Evolutionary conservation across 2,113 vertebrate species (phyloP).

Genomic region (Cyanoramphus novaezelandiae): DNA sequence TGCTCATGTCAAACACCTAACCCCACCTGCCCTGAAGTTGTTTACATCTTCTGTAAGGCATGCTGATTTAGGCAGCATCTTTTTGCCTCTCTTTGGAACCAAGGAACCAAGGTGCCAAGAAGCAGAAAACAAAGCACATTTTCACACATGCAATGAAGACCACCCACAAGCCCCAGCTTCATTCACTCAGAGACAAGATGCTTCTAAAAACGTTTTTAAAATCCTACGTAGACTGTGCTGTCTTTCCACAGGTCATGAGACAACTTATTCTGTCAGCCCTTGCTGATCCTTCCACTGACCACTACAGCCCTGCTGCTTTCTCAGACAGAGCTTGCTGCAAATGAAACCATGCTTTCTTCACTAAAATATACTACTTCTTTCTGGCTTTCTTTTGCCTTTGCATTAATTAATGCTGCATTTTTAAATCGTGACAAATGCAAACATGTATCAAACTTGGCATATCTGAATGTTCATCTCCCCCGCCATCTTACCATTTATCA

Average conservation of each 20-base stretch:
- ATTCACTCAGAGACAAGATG: neutral
- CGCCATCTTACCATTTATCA: conserved; percentile 11
- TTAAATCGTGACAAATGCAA: neutral
- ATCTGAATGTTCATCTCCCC: neutral
- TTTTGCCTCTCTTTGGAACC: neutral
- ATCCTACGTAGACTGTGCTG: neutral
- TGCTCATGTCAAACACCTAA: rapidly evolving
- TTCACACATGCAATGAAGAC: rapidly evolving
- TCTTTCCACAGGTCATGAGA: neutral
- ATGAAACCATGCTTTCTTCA: neutral
- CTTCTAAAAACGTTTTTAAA: neutral
- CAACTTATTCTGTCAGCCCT: neutral
- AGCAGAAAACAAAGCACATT: neutral
- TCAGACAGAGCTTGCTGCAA: neutral
- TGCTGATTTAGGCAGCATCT: rapidly evolving
- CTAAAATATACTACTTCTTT: rapidly evolving
- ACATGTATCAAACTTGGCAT: neutral
- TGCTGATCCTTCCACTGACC: neutral
- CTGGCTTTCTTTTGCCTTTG: neutral
- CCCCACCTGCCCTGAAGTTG: neutral
- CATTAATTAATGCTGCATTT: neutral
- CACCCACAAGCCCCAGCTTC: neutral
- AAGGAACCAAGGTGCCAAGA: neutral
- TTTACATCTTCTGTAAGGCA: neutral
- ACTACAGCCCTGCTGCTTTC: neutral